Base-by-base conservation (phyloP, 2,888 invertebrate species). In the Agrypnus murinus region DNA sequence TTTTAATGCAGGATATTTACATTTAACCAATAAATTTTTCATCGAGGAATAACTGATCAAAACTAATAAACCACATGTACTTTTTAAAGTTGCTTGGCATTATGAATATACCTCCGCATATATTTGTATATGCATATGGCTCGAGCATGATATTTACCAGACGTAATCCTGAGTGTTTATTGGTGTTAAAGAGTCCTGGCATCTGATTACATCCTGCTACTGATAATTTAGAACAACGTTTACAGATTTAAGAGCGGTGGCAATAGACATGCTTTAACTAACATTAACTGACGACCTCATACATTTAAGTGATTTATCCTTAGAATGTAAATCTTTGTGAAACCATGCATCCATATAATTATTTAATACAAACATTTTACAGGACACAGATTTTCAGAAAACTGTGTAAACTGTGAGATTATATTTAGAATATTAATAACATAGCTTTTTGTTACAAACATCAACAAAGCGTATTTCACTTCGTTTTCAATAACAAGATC, bases 111-210 rank as follows among this genome's bases (percentile, higher is more conserved):
- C 65, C 69, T 71, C 73, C 67, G 65, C 67, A 72, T 74, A 76
- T 75, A 2, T 12, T 76, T 77, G 74, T 78, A 75, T 78, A 78
- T 77, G 77, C 78, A 77, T 77, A 74, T 77, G 77, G 78, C 72
- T 66, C 75, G 78, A 71, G 70, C 45, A 58, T 76, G 77, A 77
- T 55, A 71, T 72, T 65, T 67, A 64, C 68, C 77, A 77, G 77
- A 70, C 71, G 55, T 65, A 50, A 48, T 72, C 69, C 72, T 74
- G 74, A 75, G 74, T 77, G 75, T 77, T 77, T 77, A 77, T 77
- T 77, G 74, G 74, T 77, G 75, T 77, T 75, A 77, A 74, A 73
- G 74, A 72, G 70, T 75, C 75, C 71, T 75, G 77, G 75, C 75
- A 75, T 74, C 68, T 74, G 77, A 75, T 74, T 73, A 77, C 75